A percentile compares a stretch with the other conserved stretches of the same genome.
phyloP scores from a whole-genome alignment of 2,113 vertebrate genomes.

The Sinocyclocheilus rhinocerous region DNA sequence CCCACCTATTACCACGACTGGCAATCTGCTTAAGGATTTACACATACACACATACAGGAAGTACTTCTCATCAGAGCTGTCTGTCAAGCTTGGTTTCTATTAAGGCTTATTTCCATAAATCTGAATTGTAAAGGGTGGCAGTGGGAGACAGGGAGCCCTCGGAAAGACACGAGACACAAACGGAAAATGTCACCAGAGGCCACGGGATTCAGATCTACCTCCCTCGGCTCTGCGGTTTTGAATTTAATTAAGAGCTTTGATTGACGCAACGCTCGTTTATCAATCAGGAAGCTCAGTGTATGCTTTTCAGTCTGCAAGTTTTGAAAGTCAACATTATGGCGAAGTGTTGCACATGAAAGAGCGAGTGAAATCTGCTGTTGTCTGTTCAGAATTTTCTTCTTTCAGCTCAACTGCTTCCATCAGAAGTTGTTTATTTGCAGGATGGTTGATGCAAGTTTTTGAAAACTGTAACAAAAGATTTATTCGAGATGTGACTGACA shows the following conservation, averaged over 20 bases:
- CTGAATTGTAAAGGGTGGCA: constrained; percentile 72
- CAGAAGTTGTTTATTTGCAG: constrained; percentile 29
- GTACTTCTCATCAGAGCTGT: constrained; percentile 79
- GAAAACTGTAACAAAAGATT: constrained; percentile 26
- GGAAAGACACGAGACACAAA: constrained; percentile 58
- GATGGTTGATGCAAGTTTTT: background rate
- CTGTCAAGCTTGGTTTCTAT: constrained; percentile 83
- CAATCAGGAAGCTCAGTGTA: constrained; percentile 25
- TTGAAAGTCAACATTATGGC: constrained; percentile 51
- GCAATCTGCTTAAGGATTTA: constrained; percentile 3
- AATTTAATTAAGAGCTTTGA: constrained; percentile 60
- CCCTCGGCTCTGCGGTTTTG: constrained; percentile 46
- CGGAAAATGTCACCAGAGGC: constrained; percentile 57
- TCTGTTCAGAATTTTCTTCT: constrained; percentile 18
- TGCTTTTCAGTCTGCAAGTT: constrained; percentile 44
- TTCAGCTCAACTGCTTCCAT: constrained; percentile 7
- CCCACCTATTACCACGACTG: constrained; percentile 18
- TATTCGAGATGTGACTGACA: background rate
- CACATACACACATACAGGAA: constrained; percentile 20
- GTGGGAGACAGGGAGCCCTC: constrained; percentile 54
- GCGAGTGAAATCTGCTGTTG: constrained; percentile 19
- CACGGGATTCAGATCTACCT: constrained; percentile 62
- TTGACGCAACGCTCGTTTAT: constrained; percentile 57
- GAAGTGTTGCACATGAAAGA: constrained; percentile 36
- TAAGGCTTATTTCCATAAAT: constrained; percentile 79